Conservation (phyloP, 2,113 vertebrate species). For the Heptranchias perlo region DNA sequence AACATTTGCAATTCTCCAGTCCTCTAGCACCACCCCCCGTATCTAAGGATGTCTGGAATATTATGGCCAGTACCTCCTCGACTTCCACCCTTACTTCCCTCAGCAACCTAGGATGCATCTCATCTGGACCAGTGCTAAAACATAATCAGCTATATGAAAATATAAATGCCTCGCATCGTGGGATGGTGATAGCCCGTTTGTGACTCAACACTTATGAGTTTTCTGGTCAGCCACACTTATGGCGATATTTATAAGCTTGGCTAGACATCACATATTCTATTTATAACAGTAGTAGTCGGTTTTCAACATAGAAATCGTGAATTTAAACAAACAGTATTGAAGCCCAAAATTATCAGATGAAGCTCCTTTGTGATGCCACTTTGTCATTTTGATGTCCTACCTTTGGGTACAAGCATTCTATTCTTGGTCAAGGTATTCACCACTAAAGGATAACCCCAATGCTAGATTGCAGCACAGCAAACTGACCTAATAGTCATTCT, state of each 20-base stretch:
- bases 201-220: background rate
- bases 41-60: no score
- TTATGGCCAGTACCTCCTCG: no score
- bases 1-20: no score
- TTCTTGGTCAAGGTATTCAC: background rate
- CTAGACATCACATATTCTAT: background rate
- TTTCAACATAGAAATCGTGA: background rate
- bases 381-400: background rate
- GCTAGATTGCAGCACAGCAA: no score
- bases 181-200: background rate
- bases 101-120: no score
- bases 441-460: background rate
- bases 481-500: background rate
- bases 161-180: background rate
- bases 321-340: background rate
- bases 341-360: background rate
- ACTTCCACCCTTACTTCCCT: no score
- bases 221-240: background rate
- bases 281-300: background rate
- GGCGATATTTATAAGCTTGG: background rate
- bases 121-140: no score
- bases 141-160: background rate
- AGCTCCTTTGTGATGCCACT: background rate
- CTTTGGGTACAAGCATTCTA: background rate
- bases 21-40: no score